phyloP scores from a whole-genome alignment of 1,140 invertebrate genomes.

The Lasioglossum baleicum region DNA sequence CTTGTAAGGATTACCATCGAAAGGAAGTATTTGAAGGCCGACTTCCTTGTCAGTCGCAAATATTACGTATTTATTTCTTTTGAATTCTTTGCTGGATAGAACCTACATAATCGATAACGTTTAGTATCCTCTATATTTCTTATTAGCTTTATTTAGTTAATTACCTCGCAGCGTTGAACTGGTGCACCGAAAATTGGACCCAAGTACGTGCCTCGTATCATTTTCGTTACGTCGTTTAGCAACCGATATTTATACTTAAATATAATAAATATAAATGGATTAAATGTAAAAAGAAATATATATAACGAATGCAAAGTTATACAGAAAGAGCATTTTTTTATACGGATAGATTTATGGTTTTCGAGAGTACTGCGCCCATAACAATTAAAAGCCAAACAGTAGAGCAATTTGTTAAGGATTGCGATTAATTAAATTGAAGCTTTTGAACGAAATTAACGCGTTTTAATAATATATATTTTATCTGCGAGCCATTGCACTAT shows the following conservation, averaged over 20 bases:
- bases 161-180: slow-evolving; percentile 81
- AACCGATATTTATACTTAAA: slow-evolving; percentile 86
- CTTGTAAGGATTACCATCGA: slow-evolving; percentile 88
- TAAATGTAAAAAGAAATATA: no score
- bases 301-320: no score
- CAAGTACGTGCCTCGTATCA: slow-evolving; percentile 83
- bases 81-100: slow-evolving; percentile 63
- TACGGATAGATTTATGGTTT: no score
- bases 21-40: slow-evolving; percentile 84
- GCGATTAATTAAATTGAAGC: no score
- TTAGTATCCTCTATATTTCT: background rate
- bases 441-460: no score
- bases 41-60: slow-evolving; percentile 85
- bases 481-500: no score
- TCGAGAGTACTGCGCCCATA: no score
- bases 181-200: slow-evolving; percentile 84
- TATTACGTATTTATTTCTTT: slow-evolving; percentile 79
- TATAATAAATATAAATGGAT: no score
- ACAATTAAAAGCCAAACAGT: no score
- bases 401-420: no score
- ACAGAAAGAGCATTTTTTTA: no score
- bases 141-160: background rate
- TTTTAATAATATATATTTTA: no score
- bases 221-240: slow-evolving; percentile 82
- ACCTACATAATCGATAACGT: slow-evolving; percentile 48